phyloP scores from a whole-genome alignment of 2,888 invertebrate genomes.

The Troilus luridus region DNA sequence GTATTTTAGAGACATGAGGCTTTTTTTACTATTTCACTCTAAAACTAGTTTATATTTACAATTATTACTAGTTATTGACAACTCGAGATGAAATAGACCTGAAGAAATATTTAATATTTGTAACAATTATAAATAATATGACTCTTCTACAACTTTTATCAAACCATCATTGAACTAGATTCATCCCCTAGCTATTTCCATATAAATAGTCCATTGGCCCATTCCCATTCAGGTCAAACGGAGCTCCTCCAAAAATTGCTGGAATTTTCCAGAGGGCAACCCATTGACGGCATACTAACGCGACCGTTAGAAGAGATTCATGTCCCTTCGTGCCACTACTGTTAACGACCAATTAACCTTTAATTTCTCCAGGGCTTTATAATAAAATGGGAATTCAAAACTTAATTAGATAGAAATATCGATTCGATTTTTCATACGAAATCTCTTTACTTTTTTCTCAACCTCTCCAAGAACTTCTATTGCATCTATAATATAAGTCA shows the following conservation, averaged over 20 bases:
- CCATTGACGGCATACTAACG: neutral
- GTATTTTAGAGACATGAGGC: too few species aligned
- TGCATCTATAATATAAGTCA: too few species aligned
- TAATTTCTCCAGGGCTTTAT: neutral
- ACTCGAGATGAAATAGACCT: too few species aligned
- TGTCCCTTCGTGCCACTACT: neutral
- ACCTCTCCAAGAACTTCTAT: neutral
- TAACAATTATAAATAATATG: neutral
- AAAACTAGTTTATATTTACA: too few species aligned
- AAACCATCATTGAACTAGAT: neutral
- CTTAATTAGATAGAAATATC: neutral
- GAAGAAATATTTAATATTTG: too few species aligned
- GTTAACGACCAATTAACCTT: neutral
- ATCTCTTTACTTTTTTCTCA: neutral
- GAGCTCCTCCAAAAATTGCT: neutral
- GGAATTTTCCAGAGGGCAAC: neutral
- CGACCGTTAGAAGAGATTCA: neutral
- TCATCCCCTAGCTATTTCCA: neutral
- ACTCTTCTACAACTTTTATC: neutral
- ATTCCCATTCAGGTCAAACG: constrained; percentile 17
- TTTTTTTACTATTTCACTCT: too few species aligned
- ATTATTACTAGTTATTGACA: too few species aligned
- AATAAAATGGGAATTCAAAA: neutral
- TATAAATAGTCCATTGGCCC: neutral
- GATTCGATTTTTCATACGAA: neutral